Evolutionary conservation across 2,888 invertebrate species (phyloP).

Genomic region (Neoitamus cyanurus): DNA sequence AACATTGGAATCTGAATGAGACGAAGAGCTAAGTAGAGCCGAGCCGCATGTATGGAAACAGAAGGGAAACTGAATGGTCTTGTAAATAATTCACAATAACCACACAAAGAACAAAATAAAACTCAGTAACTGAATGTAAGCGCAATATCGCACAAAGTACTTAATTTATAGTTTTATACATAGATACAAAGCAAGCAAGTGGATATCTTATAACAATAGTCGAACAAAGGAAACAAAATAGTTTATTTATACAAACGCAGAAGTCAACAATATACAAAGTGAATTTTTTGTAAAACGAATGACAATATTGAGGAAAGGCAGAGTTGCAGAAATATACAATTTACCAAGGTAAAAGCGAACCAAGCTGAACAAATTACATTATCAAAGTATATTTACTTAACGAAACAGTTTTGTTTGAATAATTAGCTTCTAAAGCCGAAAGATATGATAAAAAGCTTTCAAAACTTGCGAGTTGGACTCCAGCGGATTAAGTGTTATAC

Average conservation of each 20-base stretch:
- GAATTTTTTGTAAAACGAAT: constrained; percentile 42
- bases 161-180: constrained; percentile 45
- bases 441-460: not conserved
- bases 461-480: constrained; percentile 1
- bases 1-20: not conserved
- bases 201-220: constrained; percentile 41
- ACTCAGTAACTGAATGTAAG: constrained; percentile 42
- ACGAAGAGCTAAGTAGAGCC: not conserved
- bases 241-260: constrained; percentile 40
- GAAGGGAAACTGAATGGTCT: constrained; percentile 8
- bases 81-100: constrained; percentile 15
- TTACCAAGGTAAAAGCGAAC: constrained; percentile 2
- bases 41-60: not conserved
- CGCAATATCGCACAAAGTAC: constrained; percentile 43
- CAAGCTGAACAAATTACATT: not conserved
- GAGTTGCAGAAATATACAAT: constrained; percentile 9
- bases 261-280: constrained; percentile 37
- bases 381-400: constrained; percentile 20
- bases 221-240: constrained; percentile 30
- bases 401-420: constrained; percentile 1
- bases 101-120: not conserved
- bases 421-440: constrained; percentile 6
- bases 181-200: constrained; percentile 37
- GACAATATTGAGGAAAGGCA: constrained; percentile 32
- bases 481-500: not conserved